These are phyloP conservation scores for Sebastes trivittatus DNA, from an alignment of 2,797 vertebrate species.

Conservation along the genomic window DNA sequence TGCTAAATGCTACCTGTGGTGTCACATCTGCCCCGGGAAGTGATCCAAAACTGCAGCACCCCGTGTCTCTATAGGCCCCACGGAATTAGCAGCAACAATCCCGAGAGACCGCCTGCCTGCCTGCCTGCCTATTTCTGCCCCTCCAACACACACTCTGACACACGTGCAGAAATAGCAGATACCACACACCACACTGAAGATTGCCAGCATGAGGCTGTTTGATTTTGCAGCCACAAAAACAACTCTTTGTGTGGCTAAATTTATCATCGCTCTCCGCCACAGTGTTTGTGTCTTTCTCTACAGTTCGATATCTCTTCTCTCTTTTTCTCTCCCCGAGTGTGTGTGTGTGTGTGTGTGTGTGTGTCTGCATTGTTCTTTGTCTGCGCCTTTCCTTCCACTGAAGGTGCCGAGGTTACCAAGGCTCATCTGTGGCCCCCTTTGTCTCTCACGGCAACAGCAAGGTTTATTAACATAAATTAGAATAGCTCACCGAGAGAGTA, in stretches of 20 bases:
- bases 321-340: conserved; percentile 23
- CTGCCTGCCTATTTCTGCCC: conserved; percentile 66
- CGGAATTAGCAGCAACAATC: conserved; percentile 69
- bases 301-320: conserved; percentile 64
- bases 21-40: conserved; percentile 77
- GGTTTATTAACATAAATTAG: conserved; percentile 88
- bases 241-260: conserved; percentile 78
- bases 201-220: conserved; percentile 71
- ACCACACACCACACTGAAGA: conserved; percentile 59
- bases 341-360: neutral
- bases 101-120: conserved; percentile 54
- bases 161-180: conserved; percentile 54
- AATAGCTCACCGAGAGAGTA: conserved; percentile 83
- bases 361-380: conserved; percentile 70
- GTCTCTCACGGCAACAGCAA: conserved; percentile 80
- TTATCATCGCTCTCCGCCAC: conserved; percentile 73
- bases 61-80: conserved; percentile 46
- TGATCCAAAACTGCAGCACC: conserved; percentile 74
- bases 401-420: conserved; percentile 80
- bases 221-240: conserved; percentile 75
- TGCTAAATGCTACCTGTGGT: conserved; percentile 81
- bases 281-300: conserved; percentile 71
- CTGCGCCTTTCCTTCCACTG: conserved; percentile 64
- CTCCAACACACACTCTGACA: conserved; percentile 51
- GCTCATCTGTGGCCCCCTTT: conserved; percentile 82